Conservation (phyloP, 2,888 invertebrate genomes). For the Lithophane ornitopus region DNA sequence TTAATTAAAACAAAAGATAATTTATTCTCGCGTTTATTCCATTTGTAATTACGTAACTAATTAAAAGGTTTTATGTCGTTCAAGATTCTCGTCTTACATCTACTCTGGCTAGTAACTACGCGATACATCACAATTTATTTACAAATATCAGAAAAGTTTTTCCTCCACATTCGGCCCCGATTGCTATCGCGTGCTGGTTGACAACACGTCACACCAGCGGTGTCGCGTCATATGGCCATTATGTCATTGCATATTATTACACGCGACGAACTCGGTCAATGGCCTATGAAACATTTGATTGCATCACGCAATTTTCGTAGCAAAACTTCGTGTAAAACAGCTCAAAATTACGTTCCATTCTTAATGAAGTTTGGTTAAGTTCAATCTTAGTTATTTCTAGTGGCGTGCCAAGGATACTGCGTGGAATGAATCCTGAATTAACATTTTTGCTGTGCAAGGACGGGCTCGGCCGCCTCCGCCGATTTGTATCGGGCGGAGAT, state of each 20-base stretch:
- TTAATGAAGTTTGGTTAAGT: constrained; percentile 76
- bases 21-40: constrained; percentile 59
- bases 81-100: constrained; percentile 24
- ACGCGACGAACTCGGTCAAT: constrained; percentile 73
- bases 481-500: constrained; percentile 82
- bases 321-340: constrained; percentile 65
- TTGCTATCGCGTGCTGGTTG: constrained; percentile 59
- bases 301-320: constrained; percentile 70
- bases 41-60: constrained; percentile 61
- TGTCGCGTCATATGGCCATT: constrained; percentile 67
- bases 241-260: constrained; percentile 74
- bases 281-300: constrained; percentile 74
- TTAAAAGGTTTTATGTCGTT: constrained; percentile 53
- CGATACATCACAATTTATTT: constrained; percentile 2
- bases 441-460: constrained; percentile 77
- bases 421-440: constrained; percentile 77
- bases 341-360: constrained; percentile 73
- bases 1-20: constrained; percentile 68
- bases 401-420: constrained; percentile 70
- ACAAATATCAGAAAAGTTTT: constrained; percentile 26
- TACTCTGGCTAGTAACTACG: background rate
- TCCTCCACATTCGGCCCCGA: constrained; percentile 37
- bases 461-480: constrained; percentile 74
- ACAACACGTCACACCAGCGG: constrained; percentile 62
- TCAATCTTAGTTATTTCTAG: constrained; percentile 76